These are phyloP conservation scores for Tetramorium bicarinatum DNA, from an alignment of 2,888 invertebrate species.

Conservation along the genomic window DNA sequence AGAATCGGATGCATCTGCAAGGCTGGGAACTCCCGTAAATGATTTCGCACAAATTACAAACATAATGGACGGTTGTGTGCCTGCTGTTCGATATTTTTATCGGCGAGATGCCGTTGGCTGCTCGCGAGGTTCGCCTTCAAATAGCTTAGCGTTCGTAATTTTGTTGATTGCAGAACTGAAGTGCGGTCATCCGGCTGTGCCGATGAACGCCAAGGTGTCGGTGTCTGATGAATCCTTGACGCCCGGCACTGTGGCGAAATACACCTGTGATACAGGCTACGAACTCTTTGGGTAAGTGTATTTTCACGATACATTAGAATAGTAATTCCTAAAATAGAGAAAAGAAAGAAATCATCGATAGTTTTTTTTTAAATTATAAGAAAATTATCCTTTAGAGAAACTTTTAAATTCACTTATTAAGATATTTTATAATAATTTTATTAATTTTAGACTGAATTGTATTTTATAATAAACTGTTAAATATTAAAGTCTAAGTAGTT, in stretches of 20 bases:
- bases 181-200: slow-evolving; percentile 95
- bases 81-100: slow-evolving; percentile 42
- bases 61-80: slow-evolving; percentile 34
- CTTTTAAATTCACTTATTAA: neutral
- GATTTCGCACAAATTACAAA: slow-evolving; percentile 41
- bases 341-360: neutral
- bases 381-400: neutral
- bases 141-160: slow-evolving; percentile 60
- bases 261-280: slow-evolving; percentile 95
- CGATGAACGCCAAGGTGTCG: slow-evolving; percentile 92
- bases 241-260: slow-evolving; percentile 90
- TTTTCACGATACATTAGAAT: neutral
- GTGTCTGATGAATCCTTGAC: slow-evolving; percentile 88
- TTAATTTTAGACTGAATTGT: neutral
- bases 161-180: slow-evolving; percentile 86
- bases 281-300: slow-evolving; percentile 92
- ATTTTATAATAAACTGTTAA: neutral
- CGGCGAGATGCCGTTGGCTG: slow-evolving; percentile 17
- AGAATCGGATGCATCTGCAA: slow-evolving; percentile 31
- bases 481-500: neutral
- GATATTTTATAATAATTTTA: neutral
- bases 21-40: slow-evolving; percentile 26
- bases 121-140: slow-evolving; percentile 19
- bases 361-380: neutral
- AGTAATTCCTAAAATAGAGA: neutral